Percentiles rank a stretch among this genome's conserved stretches.
Conservation (phyloP, 2,888 invertebrate species). For the Lutraria lutraria region DNA sequence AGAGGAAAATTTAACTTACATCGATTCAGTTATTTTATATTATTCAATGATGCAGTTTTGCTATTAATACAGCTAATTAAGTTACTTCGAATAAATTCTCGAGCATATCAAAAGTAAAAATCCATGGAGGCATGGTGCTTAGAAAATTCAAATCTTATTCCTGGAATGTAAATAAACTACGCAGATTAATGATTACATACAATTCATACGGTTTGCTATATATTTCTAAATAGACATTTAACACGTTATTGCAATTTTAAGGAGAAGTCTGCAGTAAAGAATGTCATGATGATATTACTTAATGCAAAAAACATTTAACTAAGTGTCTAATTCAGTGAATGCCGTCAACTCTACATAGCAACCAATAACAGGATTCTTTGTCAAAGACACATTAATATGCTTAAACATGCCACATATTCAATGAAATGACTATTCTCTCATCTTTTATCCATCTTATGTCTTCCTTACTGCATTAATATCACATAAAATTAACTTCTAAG, state of each 20-base stretch:
- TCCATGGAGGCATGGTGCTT: neutral
- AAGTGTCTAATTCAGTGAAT: neutral
- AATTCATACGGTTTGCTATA: neutral
- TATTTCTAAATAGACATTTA: slow-evolving; percentile 22
- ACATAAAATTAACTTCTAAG: too few relatives aligned
- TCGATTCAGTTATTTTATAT: too few relatives aligned
- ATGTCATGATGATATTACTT: neutral
- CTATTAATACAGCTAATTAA: neutral
- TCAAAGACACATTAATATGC: too few relatives aligned
- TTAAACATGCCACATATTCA: too few relatives aligned
- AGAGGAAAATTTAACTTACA: too few relatives aligned
- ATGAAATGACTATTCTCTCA: too few relatives aligned
- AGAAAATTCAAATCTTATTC: neutral
- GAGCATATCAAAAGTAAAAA: slow-evolving; percentile 1
- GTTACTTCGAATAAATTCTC: neutral
- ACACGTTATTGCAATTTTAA: neutral
- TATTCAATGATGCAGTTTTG: too few relatives aligned
- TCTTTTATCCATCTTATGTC: too few relatives aligned
- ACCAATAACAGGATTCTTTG: too few relatives aligned
- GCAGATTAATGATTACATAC: neutral
- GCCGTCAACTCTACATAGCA: neutral
- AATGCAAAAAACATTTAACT: neutral
- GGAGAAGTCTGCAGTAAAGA: neutral
- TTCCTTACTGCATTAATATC: too few relatives aligned
- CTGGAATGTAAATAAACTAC: neutral